Evolutionary conservation across 64 coral and sea anemone species (phyloP), one percentile per base, ranked within the genome.

Genomic region (Acropora yongei): DNA sequence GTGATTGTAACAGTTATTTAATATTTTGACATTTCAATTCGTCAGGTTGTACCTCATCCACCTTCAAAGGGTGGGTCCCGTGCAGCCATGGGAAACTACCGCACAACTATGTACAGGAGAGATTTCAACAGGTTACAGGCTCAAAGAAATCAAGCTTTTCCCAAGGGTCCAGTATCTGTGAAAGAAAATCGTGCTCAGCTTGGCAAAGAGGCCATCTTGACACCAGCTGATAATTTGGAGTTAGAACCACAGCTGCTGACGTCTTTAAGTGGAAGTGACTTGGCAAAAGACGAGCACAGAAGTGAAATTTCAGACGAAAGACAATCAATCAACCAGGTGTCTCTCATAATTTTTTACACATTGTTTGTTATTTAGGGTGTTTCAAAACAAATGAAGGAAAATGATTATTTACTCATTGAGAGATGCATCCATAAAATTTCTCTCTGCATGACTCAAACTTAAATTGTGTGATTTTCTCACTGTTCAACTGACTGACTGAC

Each of bases 71-170:
- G 81, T n/a, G 18, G 47, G 14, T 71, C 82, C 12, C 94, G 86
- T 67, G 48, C 92, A 74, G n/a, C 47, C 1, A 97, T 72, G 58
- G 86, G 91, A 39, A 78, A 85, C 14, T 97, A 83, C 81, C 87
- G 95, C 79, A 97, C 95, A 5, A 97, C 92, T 49, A 87, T 97
- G 57, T 97, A 88, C 83, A 91, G 93, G 79, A 97, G 92, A 85
- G 95, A 97, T 53, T 93, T 94, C 61, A 87, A 94, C 41, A 97
- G 95, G 72, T 78, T 97, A 47, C 92, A 97, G 58, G 68, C 69
- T 47, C 95, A 94, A 41, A 83, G 92, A 47, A 91, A 82, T 78
- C 82, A 86, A 5, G 76, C 66, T 19, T 72, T 85, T n/a, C 82
- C 44, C 44, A 85, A 85, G 19, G 63, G 84, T 20, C 50, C 39